Evolutionary conservation across 2,888 invertebrate species (phyloP).

Genomic region (Scaptomyza polygonia): DNA sequence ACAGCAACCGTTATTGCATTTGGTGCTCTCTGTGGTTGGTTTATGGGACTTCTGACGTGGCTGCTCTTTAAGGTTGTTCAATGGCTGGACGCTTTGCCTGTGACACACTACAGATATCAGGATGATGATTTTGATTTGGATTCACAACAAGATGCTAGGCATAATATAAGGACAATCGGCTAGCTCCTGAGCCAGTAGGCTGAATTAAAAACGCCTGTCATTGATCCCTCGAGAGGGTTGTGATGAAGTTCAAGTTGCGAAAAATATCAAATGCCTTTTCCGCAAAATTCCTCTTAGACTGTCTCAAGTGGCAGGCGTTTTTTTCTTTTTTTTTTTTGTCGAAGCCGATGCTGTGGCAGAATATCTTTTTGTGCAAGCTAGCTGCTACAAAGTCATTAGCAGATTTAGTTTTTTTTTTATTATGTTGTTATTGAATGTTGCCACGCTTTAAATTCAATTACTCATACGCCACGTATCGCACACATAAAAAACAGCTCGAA

Average conservation of each 20-base stretch:
- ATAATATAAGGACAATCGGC: constrained; percentile 1
- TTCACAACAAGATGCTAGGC: constrained; percentile 25
- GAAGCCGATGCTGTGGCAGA: constrained; percentile 17
- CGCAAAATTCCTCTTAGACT: constrained; percentile 52
- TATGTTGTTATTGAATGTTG: constrained; percentile 29
- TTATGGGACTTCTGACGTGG: constrained; percentile 51
- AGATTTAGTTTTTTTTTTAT: constrained; percentile 21
- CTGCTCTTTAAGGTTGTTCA: constrained; percentile 45
- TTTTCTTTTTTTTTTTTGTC: no score
- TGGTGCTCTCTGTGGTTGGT: constrained; percentile 63
- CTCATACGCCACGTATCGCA: constrained; percentile 41
- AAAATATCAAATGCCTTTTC: constrained; percentile 16
- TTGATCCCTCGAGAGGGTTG: constrained; percentile 44
- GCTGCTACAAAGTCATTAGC: constrained; percentile 51
- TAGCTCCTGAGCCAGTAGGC: background rate
- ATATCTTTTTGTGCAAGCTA: constrained; percentile 4
- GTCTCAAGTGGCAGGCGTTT: constrained; percentile 52
- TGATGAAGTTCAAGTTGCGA: constrained; percentile 24
- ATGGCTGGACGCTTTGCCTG: constrained; percentile 29
- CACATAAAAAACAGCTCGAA: constrained; percentile 29
- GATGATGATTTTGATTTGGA: constrained; percentile 50
- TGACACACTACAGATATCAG: constrained; percentile 8
- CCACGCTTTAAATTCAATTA: constrained; percentile 62
- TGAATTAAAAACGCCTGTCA: constrained; percentile 29
- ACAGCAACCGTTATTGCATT: constrained; percentile 61